phyloP scores from a whole-genome alignment of 2,113 vertebrate genomes.

The Oryzias javanicus region DNA sequence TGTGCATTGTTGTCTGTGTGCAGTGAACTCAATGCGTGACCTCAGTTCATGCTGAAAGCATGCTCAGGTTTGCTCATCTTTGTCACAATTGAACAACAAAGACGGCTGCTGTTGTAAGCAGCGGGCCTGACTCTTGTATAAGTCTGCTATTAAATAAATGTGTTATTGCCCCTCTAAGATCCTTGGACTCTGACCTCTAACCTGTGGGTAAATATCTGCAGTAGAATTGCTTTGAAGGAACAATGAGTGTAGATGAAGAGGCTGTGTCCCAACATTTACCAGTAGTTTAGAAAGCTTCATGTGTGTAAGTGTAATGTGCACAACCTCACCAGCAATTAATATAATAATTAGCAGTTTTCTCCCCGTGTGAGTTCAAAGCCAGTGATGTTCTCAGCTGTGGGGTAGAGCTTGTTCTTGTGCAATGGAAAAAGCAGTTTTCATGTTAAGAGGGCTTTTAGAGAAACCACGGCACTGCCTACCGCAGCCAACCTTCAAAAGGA shows the following conservation, averaged over 20 bases:
- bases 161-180: too few species aligned
- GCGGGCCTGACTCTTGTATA: background rate
- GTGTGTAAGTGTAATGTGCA: slow-evolving; percentile 46
- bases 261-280: too few species aligned
- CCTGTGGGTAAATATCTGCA: too few species aligned
- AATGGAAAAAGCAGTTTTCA: slow-evolving; percentile 68
- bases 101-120: slow-evolving; percentile 12
- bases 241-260: too few species aligned
- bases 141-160: background rate
- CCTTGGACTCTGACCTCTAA: too few species aligned
- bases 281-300: slow-evolving; percentile 32
- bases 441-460: slow-evolving; percentile 51
- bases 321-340: slow-evolving; percentile 71
- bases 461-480: slow-evolving; percentile 67
- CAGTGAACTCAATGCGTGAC: background rate
- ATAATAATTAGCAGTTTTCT: slow-evolving; percentile 70
- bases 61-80: background rate
- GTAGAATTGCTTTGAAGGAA: too few species aligned
- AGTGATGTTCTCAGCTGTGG: slow-evolving; percentile 51
- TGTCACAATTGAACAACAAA: slow-evolving; percentile 2
- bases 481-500: slow-evolving; percentile 59
- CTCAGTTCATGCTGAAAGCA: background rate
- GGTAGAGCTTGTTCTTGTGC: slow-evolving; percentile 63
- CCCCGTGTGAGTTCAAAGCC: slow-evolving; percentile 70
- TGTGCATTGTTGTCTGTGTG: slow-evolving; percentile 1